Evolutionary conservation across 2,888 invertebrate species (phyloP), one percentile per base, ranked within the genome.

Genomic region (Augochlorella aurata): DNA sequence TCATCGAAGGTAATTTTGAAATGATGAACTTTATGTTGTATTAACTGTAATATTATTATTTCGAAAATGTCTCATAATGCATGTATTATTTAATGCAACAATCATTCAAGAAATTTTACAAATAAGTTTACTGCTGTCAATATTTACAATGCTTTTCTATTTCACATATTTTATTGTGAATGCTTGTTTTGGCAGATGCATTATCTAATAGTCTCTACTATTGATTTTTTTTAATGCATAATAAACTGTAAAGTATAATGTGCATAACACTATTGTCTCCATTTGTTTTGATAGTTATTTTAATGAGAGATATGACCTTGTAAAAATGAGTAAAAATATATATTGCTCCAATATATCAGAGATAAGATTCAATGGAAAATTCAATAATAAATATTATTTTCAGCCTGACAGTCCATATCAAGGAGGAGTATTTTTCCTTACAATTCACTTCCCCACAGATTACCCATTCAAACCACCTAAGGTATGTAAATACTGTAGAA

Each of bases 401-500:
- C 95, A 98, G 98, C 98, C 98, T 93, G 99, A 99, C 96, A 99
- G 99, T 96, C 99, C 99, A 94, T 99, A 99, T 95, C 98, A 99
- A 96, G 99, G 99, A 94, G 99, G 99, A 93, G 99, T 99, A 94
- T 99, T 99, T 95, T 99, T 99, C 96, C 96, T 99, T 95, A 99
- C 98, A 95, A 99, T 99, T 96, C 99, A 99, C 95, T 99, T 99
- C 95, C 99, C 99, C 94, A 99, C 99, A 97, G 99, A 99, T 95
- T 99, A 99, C 95, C 99, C 99, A 93, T 99, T 99, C 95, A 99
- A 99, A 96, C 99, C 99, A 94, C 99, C 99, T 94, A 99, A 99
- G 97, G 99, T 96, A 94, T 9, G 68, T 76, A 63, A 61, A 47
- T 10, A n/a, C 18, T 49, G 50, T 47, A 5, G 50, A 58, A 38